Percentiles rank a stretch among this genome's conserved stretches.
phyloP scores from a whole-genome alignment of 1,140 invertebrate species.

The Plodia interpunctella region DNA sequence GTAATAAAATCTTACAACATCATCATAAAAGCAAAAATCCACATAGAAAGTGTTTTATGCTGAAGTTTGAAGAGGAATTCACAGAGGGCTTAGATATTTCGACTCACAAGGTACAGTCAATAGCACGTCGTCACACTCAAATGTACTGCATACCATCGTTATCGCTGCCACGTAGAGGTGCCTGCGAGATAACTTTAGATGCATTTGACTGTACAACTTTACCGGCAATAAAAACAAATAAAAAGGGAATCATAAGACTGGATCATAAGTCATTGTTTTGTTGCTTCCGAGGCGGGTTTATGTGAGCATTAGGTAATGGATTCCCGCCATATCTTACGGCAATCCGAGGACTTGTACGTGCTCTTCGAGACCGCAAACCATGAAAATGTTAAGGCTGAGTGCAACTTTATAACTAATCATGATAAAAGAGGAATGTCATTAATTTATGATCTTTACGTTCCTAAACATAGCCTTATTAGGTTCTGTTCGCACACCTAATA shows the following conservation, averaged over 20 bases:
- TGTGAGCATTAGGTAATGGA: slow-evolving; percentile 61
- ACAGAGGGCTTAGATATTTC: slow-evolving; percentile 28
- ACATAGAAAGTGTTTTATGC: slow-evolving; percentile 25
- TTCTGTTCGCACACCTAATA: neutral
- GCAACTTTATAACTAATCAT: neutral
- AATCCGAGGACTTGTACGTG: slow-evolving; percentile 30
- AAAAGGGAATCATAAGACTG: slow-evolving; percentile 48
- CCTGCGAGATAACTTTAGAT: too few relatives aligned
- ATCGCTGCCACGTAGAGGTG: too few relatives aligned
- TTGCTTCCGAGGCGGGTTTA: slow-evolving; percentile 40
- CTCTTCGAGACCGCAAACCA: slow-evolving; percentile 13
- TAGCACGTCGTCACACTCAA: too few relatives aligned
- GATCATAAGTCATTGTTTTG: slow-evolving; percentile 68
- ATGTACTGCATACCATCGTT: too few relatives aligned
- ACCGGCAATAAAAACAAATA: slow-evolving; percentile 63
- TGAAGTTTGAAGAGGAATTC: slow-evolving; percentile 14
- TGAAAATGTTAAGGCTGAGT: slow-evolving; percentile 1
- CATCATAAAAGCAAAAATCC: slow-evolving; percentile 23
- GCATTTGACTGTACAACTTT: slow-evolving; percentile 33
- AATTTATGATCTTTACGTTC: too few relatives aligned
- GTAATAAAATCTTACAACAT: slow-evolving; percentile 25
- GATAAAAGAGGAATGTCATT: too few relatives aligned
- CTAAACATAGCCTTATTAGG: too few relatives aligned
- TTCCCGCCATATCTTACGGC: slow-evolving; percentile 41
- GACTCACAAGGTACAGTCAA: slow-evolving; percentile 24